A percentile compares a stretch with the other conserved stretches of the same genome.
Conservation (phyloP, 2,797 vertebrate genomes). For the Taeniopygia guttata region DNA sequence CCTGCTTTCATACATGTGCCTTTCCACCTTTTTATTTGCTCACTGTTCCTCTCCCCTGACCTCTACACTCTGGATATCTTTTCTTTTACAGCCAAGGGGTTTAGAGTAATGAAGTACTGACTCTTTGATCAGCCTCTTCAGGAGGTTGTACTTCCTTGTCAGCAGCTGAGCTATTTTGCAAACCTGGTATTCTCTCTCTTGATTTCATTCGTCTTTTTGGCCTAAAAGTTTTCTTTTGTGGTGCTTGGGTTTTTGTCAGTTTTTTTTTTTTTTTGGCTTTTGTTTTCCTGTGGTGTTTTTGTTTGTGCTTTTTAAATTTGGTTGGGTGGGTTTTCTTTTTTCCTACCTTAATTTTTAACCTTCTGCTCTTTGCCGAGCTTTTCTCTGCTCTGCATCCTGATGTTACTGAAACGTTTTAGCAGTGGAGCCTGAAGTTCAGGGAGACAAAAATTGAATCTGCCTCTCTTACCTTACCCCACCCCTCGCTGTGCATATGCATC, state of each 20-base stretch:
- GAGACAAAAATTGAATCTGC: background rate
- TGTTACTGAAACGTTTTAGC: background rate
- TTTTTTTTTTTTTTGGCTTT: background rate
- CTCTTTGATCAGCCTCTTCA: background rate
- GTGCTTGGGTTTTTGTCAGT: too few species aligned
- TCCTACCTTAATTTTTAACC: background rate
- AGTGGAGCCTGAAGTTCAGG: background rate
- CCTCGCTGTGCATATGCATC: background rate
- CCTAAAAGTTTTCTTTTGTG: background rate
- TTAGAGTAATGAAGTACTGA: background rate
- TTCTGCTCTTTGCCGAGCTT: background rate
- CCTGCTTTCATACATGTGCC: background rate
- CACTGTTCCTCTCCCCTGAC: background rate
- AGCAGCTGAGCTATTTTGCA: background rate
- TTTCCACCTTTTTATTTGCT: too few species aligned
- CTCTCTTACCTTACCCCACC: background rate
- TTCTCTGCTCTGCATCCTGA: background rate
- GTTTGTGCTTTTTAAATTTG: background rate
- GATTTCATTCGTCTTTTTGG: background rate
- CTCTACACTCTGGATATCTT: accelerated
- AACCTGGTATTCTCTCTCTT: background rate
- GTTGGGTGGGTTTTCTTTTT: background rate
- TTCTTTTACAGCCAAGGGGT: background rate
- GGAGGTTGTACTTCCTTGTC: background rate
- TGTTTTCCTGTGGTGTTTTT: background rate